Conservation (phyloP, 2,113 vertebrate species). For the Sigmodon hispidus region DNA sequence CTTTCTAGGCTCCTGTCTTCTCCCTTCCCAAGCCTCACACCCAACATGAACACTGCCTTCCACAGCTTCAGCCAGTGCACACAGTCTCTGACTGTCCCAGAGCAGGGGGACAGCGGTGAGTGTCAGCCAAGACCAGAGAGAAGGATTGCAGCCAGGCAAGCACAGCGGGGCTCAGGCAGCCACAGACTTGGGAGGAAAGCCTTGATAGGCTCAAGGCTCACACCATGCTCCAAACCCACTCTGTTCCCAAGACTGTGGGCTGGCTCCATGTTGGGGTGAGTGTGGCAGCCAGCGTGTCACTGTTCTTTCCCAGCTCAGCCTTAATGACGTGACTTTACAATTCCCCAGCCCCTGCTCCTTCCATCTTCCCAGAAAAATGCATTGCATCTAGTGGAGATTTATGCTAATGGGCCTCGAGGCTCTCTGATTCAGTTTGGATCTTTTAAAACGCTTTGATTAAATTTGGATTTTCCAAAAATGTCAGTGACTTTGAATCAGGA, state of each 20-base stretch:
- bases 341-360: background rate
- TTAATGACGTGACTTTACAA: background rate
- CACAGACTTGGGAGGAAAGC: background rate
- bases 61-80: background rate
- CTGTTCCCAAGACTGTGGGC: background rate
- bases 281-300: background rate
- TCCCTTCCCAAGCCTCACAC: background rate
- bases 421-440: slow-evolving; percentile 51
- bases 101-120: background rate
- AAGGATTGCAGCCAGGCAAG: background rate
- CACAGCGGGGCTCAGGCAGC: background rate
- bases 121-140: background rate
- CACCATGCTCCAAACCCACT: background rate
- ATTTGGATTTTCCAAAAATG: slow-evolving; percentile 73
- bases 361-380: background rate
- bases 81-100: background rate
- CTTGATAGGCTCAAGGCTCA: background rate
- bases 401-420: background rate
- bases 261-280: background rate
- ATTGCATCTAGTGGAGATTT: background rate
- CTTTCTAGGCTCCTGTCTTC: background rate
- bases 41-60: background rate
- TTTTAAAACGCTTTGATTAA: slow-evolving; percentile 61
- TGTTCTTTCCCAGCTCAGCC: background rate
- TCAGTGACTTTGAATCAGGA: slow-evolving; percentile 64